Conservation (phyloP, 2,888 invertebrate species). For the Caenorhabditis sulstoni region DNA sequence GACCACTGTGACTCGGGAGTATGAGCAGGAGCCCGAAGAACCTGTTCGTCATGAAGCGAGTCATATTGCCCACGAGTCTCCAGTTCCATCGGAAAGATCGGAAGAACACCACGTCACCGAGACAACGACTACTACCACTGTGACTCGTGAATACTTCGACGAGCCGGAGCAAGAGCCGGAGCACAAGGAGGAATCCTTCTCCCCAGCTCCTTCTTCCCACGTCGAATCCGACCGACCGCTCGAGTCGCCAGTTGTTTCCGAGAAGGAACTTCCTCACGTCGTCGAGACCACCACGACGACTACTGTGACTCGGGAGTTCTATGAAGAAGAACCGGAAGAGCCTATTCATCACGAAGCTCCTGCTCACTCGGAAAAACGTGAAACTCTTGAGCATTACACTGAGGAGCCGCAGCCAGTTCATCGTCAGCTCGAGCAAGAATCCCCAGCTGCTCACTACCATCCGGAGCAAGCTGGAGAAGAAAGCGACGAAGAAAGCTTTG, state of each 20-base stretch:
- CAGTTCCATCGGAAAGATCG: not conserved
- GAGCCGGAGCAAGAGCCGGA: conserved; percentile 3
- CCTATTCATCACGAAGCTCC: conserved; percentile 11
- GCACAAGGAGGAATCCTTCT: not conserved
- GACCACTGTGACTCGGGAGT: conserved; percentile 5
- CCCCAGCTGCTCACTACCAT: no score
- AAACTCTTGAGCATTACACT: not conserved
- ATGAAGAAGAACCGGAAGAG: conserved; percentile 16
- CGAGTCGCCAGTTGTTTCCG: conserved; percentile 24
- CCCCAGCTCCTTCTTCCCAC: conserved; percentile 26
- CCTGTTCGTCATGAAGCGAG: no score
- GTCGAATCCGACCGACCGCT: conserved; percentile 18
- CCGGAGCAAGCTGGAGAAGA: conserved; percentile 29
- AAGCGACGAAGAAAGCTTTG: conserved; percentile 50
- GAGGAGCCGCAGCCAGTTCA: no score
- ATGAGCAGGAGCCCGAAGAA: conserved; percentile 13
- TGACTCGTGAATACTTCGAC: conserved; percentile 23
- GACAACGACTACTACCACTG: conserved; percentile 36
- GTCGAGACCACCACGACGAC: conserved; percentile 29
- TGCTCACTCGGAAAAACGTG: no score
- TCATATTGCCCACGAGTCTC: not conserved
- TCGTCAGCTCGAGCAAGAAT: no score
- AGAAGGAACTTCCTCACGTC: conserved; percentile 21
- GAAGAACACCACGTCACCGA: conserved; percentile 4
- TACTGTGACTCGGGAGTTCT: conserved; percentile 28